Conservation (phyloP, 2,797 vertebrate genomes). For the Fistularia commersonii region DNA sequence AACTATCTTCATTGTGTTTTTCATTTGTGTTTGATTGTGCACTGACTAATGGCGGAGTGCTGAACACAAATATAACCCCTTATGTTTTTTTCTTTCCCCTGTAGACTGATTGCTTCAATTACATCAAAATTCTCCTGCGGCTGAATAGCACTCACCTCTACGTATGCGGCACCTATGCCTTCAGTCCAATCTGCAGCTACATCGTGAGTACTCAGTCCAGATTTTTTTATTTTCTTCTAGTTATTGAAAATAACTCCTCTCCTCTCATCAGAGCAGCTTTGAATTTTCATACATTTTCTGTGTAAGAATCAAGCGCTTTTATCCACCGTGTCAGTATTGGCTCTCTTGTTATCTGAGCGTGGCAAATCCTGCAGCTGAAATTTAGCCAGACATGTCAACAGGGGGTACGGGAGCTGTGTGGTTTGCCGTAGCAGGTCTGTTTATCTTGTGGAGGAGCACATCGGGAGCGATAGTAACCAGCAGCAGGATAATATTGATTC, state of each 20-base stretch:
- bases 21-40: too few relatives aligned
- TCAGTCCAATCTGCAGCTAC: conserved; percentile 89
- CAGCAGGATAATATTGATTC: conserved; percentile 44
- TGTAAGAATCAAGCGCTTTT: conserved; percentile 13
- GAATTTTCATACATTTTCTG: conserved; percentile 4
- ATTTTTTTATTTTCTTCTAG: conserved; percentile 2
- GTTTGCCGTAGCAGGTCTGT: conserved; percentile 46
- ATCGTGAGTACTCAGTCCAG: conserved; percentile 78
- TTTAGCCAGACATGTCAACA: conserved; percentile 45
- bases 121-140: conserved; percentile 90
- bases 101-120: conserved; percentile 94
- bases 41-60: neutral
- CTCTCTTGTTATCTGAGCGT: conserved; percentile 31
- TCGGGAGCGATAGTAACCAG: conserved; percentile 36
- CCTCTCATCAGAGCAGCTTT: conserved; percentile 2
- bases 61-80: conserved; percentile 4
- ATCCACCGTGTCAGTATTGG: conserved; percentile 32
- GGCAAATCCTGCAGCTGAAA: conserved; percentile 40
- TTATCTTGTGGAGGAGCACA: conserved; percentile 41
- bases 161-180: conserved; percentile 90
- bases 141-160: conserved; percentile 90
- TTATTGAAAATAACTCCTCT: neutral
- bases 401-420: conserved; percentile 34
- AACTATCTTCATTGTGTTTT: too few relatives aligned
- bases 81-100: conserved; percentile 30